Base-by-base conservation (phyloP, 2,797 vertebrate species). In the Platyrinchus mystaceus region DNA sequence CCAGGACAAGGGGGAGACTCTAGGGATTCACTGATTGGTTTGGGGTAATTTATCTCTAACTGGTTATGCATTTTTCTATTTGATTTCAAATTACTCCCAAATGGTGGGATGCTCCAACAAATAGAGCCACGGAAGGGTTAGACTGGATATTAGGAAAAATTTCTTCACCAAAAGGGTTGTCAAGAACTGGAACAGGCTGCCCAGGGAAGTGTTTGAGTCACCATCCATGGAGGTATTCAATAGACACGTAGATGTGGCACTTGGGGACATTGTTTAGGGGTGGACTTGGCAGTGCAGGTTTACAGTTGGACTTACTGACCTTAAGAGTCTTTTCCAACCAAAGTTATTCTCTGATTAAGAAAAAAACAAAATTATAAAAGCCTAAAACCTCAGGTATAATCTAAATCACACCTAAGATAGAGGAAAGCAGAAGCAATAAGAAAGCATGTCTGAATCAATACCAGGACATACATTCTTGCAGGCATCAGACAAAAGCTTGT, bases 231-330 rank as follows among this genome's bases (percentile, higher is more conserved):
- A 50, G n/a, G 28, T 8, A 7, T 37, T 74, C 24, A 43, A 55
- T 56, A 75, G 47, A 47, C 1, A 0, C 2, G 20, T 4, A 55
- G 46, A 26, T 4, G 27, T n/a, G 56, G 27, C 4, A 10, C 36
- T 14, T 8, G 5, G n/a, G 14, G n/a, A 81, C 4, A 22, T 3
- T 22, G 37, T 47, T 81, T 52, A 55, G 41, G 9, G 21, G 14
- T 37, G 16, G 59, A 36, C 16, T 17, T 36, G 13, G 39, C 49
- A 55, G 26, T 21, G 24, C 18, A 32, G 17, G 24, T 62, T 90
- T 23, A 49, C 1, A 2, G 13, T 28, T 47, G 44, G 26, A 46
- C 56, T 49, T 4, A 1, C 32, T 27, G 24, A 81, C 15, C 49
- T 81, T 26, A 62, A 59, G 6, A 5, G 8, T 39, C 46, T 69